phyloP scores from a whole-genome alignment of 1,140 invertebrate species.

The Elysia chlorotica region DNA sequence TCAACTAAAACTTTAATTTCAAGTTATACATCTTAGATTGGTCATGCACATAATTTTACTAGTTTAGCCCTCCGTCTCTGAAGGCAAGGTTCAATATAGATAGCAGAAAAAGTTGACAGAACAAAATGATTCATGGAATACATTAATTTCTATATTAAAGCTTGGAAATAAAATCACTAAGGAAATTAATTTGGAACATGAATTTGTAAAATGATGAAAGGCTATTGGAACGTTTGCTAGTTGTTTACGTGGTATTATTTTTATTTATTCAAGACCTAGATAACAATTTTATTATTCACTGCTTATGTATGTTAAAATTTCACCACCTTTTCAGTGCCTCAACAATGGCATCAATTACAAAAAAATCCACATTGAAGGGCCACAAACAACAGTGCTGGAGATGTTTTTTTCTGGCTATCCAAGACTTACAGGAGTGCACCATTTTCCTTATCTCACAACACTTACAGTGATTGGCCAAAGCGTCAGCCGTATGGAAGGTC shows the following conservation, averaged over 20 bases:
- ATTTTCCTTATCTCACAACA: conserved; percentile 53
- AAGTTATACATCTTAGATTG: too few species aligned
- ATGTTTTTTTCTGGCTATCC: conserved; percentile 60
- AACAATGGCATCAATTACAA: conserved; percentile 54
- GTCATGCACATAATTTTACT: too few species aligned
- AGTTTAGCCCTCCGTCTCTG: too few species aligned
- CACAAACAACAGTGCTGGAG: conserved; percentile 40
- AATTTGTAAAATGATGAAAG: too few species aligned
- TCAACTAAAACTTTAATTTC: too few species aligned
- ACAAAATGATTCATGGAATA: too few species aligned
- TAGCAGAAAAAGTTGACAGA: too few species aligned
- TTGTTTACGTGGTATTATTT: too few species aligned
- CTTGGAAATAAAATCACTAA: background rate
- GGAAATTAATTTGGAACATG: background rate
- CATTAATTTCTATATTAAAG: too few species aligned
- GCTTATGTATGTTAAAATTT: background rate
- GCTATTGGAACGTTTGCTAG: too few species aligned
- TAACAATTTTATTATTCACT: background rate
- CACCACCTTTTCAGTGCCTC: conserved; percentile 41
- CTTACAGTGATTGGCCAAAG: conserved; percentile 52
- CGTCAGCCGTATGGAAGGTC: conserved; percentile 41
- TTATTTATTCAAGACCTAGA: background rate
- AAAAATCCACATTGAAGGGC: conserved; percentile 39
- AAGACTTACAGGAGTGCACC: conserved; percentile 43
- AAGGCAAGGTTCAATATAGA: too few species aligned